Evolutionary conservation across 2,113 vertebrate species (phyloP).

Genomic region (Centropus bengalensis): DNA sequence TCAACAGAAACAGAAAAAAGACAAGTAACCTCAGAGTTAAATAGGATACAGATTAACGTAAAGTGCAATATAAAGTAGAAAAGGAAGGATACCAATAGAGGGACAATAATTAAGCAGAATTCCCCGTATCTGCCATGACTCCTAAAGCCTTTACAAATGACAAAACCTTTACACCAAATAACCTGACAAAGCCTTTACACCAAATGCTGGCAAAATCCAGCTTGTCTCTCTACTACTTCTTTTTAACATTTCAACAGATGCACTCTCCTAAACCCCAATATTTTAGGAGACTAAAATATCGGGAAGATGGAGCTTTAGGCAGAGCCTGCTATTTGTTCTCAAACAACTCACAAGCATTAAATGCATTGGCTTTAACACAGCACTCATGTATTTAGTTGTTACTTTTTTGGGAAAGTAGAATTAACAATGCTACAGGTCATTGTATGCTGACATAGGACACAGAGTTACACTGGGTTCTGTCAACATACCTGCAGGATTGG

Average conservation of each 20-base stretch:
- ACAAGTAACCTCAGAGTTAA: background rate
- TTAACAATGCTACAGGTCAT: background rate
- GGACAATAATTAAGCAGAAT: background rate
- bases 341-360: background rate
- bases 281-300: background rate
- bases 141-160: background rate
- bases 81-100: background rate
- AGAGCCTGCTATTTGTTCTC: background rate
- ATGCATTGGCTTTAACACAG: background rate
- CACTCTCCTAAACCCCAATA: background rate
- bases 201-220: background rate
- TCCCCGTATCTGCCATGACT: background rate
- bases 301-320: background rate
- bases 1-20: background rate
- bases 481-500: constrained; percentile 89
- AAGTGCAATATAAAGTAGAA: background rate
- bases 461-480: background rate
- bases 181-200: background rate
- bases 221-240: background rate
- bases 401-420: background rate
- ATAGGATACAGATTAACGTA: background rate
- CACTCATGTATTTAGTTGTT: background rate
- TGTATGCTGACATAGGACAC: background rate
- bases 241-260: background rate
- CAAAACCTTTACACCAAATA: background rate